Percentiles rank a stretch among this genome's conserved stretches.
phyloP scores from a whole-genome alignment of 1,140 invertebrate species.

The Nasonia vitripennis region DNA sequence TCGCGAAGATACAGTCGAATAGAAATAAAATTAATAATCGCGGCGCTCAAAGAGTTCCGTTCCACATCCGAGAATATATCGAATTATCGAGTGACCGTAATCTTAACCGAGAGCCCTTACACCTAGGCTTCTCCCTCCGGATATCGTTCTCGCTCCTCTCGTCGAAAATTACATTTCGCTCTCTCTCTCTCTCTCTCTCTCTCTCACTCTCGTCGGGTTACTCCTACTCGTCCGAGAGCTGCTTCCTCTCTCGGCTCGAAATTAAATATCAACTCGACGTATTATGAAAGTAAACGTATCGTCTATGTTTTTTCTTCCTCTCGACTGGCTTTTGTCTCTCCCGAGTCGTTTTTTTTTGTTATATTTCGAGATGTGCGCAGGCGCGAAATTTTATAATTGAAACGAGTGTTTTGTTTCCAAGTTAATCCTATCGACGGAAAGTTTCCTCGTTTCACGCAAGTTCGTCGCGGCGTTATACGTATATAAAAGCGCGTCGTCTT shows the following conservation, averaged over 20 bases:
- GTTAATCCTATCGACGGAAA: neutral
- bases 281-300: constrained; percentile 53
- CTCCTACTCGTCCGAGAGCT: neutral
- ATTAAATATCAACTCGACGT: constrained; percentile 53
- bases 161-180: constrained; percentile 37
- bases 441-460: neutral
- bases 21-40: neutral
- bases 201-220: neutral
- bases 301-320: constrained; percentile 5
- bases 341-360: neutral
- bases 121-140: neutral
- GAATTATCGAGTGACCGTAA: neutral
- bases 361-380: neutral
- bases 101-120: neutral
- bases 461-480: too few species aligned
- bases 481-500: neutral
- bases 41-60: neutral
- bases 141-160: constrained; percentile 20
- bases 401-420: neutral
- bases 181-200: neutral
- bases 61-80: neutral
- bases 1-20: too few species aligned
- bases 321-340: neutral
- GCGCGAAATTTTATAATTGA: constrained; percentile 26
- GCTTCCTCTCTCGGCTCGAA: neutral